phyloP scores from a whole-genome alignment of 2,888 invertebrate species.

The Bursaphelenchus okinawaensis region DNA sequence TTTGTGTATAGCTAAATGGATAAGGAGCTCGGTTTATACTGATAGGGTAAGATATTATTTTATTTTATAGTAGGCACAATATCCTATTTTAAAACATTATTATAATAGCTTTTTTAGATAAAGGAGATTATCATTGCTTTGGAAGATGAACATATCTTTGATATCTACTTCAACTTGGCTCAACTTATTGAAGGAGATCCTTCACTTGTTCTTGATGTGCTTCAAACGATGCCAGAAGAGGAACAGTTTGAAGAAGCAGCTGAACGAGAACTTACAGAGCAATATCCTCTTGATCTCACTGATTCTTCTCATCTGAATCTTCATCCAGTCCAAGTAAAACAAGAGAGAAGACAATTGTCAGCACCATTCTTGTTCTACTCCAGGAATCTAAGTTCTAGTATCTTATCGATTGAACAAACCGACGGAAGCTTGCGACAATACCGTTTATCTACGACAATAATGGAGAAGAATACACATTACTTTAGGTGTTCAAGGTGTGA shows the following conservation, averaged over 20 bases:
- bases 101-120: neutral
- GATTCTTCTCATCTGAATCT: neutral
- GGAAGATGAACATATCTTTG: conserved; percentile 1
- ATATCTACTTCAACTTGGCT: conserved; percentile 4
- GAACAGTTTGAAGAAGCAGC: neutral
- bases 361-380: conserved; percentile 13
- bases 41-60: conserved; percentile 7
- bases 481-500: conserved; percentile 22
- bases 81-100: neutral
- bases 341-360: neutral
- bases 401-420: conserved; percentile 21
- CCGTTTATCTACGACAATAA: conserved; percentile 7
- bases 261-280: neutral
- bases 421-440: conserved; percentile 17
- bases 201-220: conserved; percentile 4
- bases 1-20: conserved; percentile 9
- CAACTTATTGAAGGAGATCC: conserved; percentile 8
- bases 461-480: conserved; percentile 13
- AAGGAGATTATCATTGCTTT: neutral
- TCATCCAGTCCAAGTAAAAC: neutral
- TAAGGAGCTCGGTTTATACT: neutral
- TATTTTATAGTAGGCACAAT: neutral
- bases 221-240: neutral
- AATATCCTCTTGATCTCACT: neutral
- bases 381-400: conserved; percentile 17